Evolutionary conservation across 2,113 vertebrate species (phyloP).

Genomic region (Leucopsar rothschildi): DNA sequence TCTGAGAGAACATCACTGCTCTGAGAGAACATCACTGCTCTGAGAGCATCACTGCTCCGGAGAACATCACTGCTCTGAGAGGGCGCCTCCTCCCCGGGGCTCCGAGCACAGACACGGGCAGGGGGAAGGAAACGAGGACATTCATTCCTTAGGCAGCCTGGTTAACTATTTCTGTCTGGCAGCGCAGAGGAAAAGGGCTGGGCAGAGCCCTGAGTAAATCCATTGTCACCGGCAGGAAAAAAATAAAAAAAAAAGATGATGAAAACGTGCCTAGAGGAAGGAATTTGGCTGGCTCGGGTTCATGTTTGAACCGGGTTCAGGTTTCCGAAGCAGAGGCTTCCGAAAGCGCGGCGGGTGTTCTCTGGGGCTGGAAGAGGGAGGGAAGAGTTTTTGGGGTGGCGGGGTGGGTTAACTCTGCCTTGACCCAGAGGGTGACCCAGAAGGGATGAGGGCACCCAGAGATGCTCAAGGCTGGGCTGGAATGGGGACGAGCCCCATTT

Average conservation of each 20-base stretch:
- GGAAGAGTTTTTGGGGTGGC: fast-evolving
- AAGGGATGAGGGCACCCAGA: background rate
- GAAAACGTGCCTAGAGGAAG: background rate
- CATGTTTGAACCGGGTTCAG: fast-evolving
- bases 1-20: no score
- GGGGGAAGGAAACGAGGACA: background rate
- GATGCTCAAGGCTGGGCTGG: background rate
- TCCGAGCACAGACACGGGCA: background rate
- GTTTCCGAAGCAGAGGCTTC: background rate
- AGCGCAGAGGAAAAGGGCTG: slow-evolving; percentile 3
- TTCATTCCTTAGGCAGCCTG: background rate
- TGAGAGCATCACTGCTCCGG: background rate
- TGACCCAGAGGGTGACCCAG: fast-evolving
- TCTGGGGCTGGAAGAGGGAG: fast-evolving
- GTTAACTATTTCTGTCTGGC: background rate
- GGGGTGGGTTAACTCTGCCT: background rate
- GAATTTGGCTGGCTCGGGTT: slow-evolving; percentile 5
- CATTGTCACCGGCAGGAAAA: background rate
- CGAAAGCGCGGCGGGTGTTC: fast-evolving
- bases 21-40: no score
- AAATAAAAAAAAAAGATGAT: background rate
- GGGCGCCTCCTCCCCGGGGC: background rate
- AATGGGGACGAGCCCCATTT: background rate
- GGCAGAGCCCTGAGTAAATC: background rate
- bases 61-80: background rate